Percentiles rank a stretch among this genome's conserved stretches.
These are phyloP conservation scores for Crossocerus cetratus DNA, from an alignment of 2,888 invertebrate species.

Conservation along the genomic window DNA sequence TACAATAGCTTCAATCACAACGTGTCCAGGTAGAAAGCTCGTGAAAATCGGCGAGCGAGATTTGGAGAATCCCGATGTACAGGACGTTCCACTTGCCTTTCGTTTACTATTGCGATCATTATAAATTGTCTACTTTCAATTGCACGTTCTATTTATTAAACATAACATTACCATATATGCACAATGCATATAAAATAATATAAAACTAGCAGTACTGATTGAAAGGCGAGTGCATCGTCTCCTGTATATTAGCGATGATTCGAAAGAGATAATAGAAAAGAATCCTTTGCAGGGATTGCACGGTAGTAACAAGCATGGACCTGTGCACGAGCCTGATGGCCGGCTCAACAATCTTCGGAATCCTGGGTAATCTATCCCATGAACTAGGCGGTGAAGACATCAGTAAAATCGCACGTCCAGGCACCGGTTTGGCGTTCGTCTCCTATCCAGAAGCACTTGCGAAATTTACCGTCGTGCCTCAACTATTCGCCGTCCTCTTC, in stretches of 20 bases:
- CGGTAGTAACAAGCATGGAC: constrained; percentile 89
- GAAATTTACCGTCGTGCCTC: constrained; percentile 84
- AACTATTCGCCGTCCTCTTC: constrained; percentile 88
- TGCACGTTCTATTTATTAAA: too few relatives aligned
- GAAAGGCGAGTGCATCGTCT: too few relatives aligned
- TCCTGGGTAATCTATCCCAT: constrained; percentile 88
- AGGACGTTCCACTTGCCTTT: too few relatives aligned
- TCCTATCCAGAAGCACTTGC: constrained; percentile 92
- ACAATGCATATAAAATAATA: too few relatives aligned
- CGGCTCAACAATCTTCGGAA: constrained; percentile 90
- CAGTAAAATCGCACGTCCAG: constrained; percentile 83
- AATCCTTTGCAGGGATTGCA: constrained; percentile 82
- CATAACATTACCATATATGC: too few relatives aligned
- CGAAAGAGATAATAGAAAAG: too few relatives aligned
- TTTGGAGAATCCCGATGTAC: too few relatives aligned
- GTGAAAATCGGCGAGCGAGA: too few relatives aligned
- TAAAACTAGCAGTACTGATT: too few relatives aligned
- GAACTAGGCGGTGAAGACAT: constrained; percentile 82
- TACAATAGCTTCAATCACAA: constrained; percentile 81
- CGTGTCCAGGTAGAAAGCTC: constrained; percentile 77
- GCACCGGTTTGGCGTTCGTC: constrained; percentile 89
- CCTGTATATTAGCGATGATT: not conserved
- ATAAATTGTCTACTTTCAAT: too few relatives aligned
- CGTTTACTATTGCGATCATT: too few relatives aligned
- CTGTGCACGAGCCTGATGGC: constrained; percentile 90